Evolutionary conservation across 2,113 vertebrate species (phyloP), one percentile per base, ranked within the genome.

Genomic region (Trinectes maculatus): DNA sequence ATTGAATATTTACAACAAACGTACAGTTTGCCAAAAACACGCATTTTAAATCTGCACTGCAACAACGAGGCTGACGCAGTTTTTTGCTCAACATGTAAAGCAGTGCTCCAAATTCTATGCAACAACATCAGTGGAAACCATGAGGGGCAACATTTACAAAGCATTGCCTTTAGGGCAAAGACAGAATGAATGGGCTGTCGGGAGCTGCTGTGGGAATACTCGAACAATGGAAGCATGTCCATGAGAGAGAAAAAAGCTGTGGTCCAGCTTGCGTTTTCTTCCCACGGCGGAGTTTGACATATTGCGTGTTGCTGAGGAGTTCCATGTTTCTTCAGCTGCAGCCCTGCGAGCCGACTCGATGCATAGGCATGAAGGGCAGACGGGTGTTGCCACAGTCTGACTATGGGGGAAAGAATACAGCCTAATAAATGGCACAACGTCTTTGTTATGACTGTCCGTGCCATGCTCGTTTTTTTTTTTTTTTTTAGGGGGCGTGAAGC

Each of bases 221-320:
- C 59, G 39, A 43, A 52, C 28, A 31, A 52, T 24, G 21, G 5
- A 74, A 64, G 62, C 40, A 69, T 53, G 12, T 51, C 36, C 70
- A 25, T 59, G 44, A 29, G 42, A 44, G 21, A 40, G n/a, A n/a
- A n/a, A 52, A 49, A 54, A 79, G 31, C 31, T 24, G 4, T 44
- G 18, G 13, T 34, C 31, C 25, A n/a, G 18, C 40, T 52, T 77
- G 44, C 39, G n/a, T 54, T 53, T 53, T 72, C 10, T 46, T 58
- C 37, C 8, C 39, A 26, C 21, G 60, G 63, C 46, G 48, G 56
- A 25, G 15, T 53, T 43, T 18, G 25, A n/a, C 21, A 19, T 52
- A 24, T 83, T 70, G 18, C 70, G 60, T 52, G 19, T 57, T 60
- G 46, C 43, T 51, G 18, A 74, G 12, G 6, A 15, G 36, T n/a